Evolutionary conservation across 2,113 vertebrate species (phyloP).

Genomic region (Archilochus colubris): DNA sequence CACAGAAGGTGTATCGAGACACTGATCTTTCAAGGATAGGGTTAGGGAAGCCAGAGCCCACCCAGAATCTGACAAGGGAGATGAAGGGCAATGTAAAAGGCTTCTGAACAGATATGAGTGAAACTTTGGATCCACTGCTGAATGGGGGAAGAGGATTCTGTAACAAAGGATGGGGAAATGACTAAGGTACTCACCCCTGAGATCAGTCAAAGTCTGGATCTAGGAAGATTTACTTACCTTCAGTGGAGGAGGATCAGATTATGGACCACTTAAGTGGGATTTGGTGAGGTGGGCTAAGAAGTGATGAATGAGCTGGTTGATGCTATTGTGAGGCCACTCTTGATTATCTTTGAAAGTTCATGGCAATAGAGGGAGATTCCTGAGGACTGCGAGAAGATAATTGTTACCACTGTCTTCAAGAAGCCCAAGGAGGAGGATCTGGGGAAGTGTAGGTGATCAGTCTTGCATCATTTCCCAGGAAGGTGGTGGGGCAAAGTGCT

Average conservation of each 20-base stretch:
- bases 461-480: neutral
- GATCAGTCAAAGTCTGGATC: neutral
- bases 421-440: neutral
- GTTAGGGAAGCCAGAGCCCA: neutral
- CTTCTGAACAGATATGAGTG: neutral
- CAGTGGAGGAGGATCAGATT: neutral
- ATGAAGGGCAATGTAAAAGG: neutral
- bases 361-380: neutral
- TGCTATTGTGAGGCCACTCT: neutral
- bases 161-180: neutral
- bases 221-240: neutral
- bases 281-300: neutral
- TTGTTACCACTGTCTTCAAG: neutral
- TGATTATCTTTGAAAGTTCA: neutral
- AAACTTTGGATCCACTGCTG: neutral
- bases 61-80: neutral
- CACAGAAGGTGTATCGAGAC: neutral
- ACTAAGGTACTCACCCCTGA: neutral
- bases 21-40: neutral
- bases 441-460: neutral
- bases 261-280: neutral
- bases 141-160: neutral
- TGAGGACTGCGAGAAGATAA: neutral
- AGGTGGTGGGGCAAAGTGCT: neutral
- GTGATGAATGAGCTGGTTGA: neutral